Percentiles rank a stretch among this genome's conserved stretches.
Evolutionary conservation across 2,888 invertebrate species (phyloP).

Genomic region (Dyspetes luteomarginatus): DNA sequence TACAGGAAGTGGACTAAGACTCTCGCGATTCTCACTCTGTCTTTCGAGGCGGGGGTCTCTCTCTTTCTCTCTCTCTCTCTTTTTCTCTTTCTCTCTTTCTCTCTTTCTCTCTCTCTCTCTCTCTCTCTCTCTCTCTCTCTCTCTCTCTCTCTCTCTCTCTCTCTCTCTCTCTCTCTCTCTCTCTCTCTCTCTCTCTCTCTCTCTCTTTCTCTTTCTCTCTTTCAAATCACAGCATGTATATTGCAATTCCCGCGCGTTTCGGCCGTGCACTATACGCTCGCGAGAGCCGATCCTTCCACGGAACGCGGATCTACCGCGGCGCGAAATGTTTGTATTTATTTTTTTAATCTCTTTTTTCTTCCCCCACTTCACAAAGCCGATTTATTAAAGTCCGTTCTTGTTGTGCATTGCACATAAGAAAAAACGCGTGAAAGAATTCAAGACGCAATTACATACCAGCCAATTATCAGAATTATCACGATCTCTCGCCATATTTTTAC

Average conservation of each 20-base stretch:
- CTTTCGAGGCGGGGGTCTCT: too few species aligned
- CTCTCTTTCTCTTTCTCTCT: not conserved
- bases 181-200: too few species aligned
- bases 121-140: too few species aligned
- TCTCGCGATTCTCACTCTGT: not conserved
- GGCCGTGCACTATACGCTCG: conserved; percentile 63
- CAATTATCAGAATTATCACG: conserved; percentile 32
- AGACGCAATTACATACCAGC: conserved; percentile 36
- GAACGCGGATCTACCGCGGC: conserved; percentile 56
- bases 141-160: too few species aligned
- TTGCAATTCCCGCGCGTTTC: conserved; percentile 54
- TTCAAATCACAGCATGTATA: conserved; percentile 15
- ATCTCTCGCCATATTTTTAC: not conserved
- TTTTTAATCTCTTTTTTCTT: conserved; percentile 1
- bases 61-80: too few species aligned
- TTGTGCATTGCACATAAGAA: conserved; percentile 5
- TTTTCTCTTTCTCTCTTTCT: too few species aligned
- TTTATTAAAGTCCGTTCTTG: conserved; percentile 66
- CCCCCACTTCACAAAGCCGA: conserved; percentile 52
- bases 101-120: too few species aligned
- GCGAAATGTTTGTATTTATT: not conserved
- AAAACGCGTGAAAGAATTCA: conserved; percentile 21
- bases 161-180: too few species aligned
- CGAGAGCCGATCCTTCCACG: conserved; percentile 37
- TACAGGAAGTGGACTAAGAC: not conserved